Evolutionary conservation across 2,113 vertebrate genomes (phyloP).

Genomic region (Columbina picui): DNA sequence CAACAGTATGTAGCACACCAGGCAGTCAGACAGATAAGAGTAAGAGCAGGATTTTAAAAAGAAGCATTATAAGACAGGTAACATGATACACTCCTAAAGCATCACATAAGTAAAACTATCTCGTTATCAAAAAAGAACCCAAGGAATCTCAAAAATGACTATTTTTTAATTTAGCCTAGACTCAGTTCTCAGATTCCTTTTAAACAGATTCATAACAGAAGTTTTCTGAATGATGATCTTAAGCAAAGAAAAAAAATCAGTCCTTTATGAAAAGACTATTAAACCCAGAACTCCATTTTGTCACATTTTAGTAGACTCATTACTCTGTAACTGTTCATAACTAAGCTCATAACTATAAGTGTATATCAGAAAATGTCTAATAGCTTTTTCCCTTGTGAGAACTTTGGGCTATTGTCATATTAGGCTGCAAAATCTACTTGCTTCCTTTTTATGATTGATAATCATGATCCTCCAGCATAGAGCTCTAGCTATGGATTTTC

Average conservation of each 20-base stretch:
- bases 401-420: background rate
- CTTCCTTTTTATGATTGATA: background rate
- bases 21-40: background rate
- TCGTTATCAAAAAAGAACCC: background rate
- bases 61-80: background rate
- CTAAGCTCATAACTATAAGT: background rate
- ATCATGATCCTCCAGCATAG: background rate
- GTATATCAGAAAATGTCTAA: background rate
- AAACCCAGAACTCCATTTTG: background rate
- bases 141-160: background rate
- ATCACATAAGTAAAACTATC: accelerated
- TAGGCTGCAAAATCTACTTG: background rate
- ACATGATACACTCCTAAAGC: background rate
- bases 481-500: background rate
- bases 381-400: background rate
- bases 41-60: background rate
- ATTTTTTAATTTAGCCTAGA: background rate
- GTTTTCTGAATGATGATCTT: background rate
- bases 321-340: background rate
- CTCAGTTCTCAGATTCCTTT: background rate
- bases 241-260: background rate
- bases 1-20: accelerated
- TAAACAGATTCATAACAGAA: background rate
- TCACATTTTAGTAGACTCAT: background rate
- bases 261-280: background rate